These are phyloP conservation scores for Carabus problematicus DNA, from an alignment of 2,888 invertebrate genomes.

Conservation along the genomic window DNA sequence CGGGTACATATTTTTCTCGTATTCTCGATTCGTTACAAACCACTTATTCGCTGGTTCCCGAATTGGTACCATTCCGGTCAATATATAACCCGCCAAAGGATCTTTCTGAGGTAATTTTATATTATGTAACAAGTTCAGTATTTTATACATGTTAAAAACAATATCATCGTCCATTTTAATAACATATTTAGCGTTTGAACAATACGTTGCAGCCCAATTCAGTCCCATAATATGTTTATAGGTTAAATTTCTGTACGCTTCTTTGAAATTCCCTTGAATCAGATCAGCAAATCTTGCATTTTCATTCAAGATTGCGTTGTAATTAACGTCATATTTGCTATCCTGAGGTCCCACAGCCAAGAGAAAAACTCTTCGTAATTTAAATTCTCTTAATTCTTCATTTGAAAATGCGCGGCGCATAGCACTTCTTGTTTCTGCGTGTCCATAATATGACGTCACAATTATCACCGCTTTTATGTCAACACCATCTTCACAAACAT, in stretches of 20 bases:
- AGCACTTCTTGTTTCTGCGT: constrained; percentile 72
- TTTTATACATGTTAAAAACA: constrained; percentile 71
- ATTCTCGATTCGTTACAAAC: constrained; percentile 77
- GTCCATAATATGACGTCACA: constrained; percentile 79
- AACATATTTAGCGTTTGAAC: constrained; percentile 67
- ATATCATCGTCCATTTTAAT: constrained; percentile 87
- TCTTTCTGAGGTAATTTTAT: constrained; percentile 55
- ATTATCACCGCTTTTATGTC: constrained; percentile 61
- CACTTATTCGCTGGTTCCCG: constrained; percentile 77
- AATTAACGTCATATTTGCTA: constrained; percentile 63
- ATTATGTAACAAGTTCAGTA: constrained; percentile 60
- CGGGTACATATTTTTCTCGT: constrained; percentile 68
- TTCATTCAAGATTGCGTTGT: constrained; percentile 69
- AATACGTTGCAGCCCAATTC: constrained; percentile 73
- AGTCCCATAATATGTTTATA: constrained; percentile 85
- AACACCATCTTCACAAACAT: constrained; percentile 47
- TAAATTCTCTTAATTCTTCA: constrained; percentile 65
- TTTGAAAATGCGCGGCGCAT: constrained; percentile 72
- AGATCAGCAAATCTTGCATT: constrained; percentile 71
- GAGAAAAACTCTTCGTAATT: constrained; percentile 72
- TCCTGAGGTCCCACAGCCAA: constrained; percentile 66
- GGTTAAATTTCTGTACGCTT: constrained; percentile 82
- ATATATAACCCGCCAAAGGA: constrained; percentile 71
- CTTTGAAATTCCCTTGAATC: constrained; percentile 77
- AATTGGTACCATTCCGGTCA: constrained; percentile 70